Conservation (phyloP, 2,888 invertebrate genomes). For the Watsonalla cultraria region DNA sequence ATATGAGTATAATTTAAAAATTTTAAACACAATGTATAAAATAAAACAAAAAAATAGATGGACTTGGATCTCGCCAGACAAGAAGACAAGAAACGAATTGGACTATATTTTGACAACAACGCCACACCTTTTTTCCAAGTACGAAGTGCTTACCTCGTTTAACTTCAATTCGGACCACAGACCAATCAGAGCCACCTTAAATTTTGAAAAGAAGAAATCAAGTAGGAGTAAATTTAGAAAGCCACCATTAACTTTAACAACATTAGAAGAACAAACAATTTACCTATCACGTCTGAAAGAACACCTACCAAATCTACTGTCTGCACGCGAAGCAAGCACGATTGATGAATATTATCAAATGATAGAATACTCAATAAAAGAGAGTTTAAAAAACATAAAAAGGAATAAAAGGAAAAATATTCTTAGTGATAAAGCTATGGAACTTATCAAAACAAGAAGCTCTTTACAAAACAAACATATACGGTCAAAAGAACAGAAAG, state of each 20-base stretch:
- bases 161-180: constrained; percentile 14
- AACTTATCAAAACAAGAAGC: constrained; percentile 9
- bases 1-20: constrained; percentile 6
- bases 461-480: constrained; percentile 5
- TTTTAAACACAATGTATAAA: constrained; percentile 11
- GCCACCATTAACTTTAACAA: too few species aligned
- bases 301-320: too few species aligned
- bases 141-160: constrained; percentile 11
- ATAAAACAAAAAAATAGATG: constrained; percentile 2
- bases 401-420: not conserved
- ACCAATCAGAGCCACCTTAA: constrained; percentile 11
- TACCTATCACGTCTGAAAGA: too few species aligned
- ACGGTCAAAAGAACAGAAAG: not conserved
- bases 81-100: constrained; percentile 9
- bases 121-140: constrained; percentile 6
- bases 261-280: too few species aligned
- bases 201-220: too few species aligned
- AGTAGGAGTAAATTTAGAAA: too few species aligned
- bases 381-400: constrained; percentile 1
- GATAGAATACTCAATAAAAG: constrained; percentile 5
- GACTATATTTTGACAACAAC: constrained; percentile 7
- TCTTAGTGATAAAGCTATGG: constrained; percentile 3
- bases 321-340: too few species aligned
- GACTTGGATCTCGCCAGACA: constrained; percentile 12
- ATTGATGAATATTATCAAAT: constrained; percentile 11